Conservation (phyloP, 2,888 invertebrate species). For the Andrena flavipes region DNA sequence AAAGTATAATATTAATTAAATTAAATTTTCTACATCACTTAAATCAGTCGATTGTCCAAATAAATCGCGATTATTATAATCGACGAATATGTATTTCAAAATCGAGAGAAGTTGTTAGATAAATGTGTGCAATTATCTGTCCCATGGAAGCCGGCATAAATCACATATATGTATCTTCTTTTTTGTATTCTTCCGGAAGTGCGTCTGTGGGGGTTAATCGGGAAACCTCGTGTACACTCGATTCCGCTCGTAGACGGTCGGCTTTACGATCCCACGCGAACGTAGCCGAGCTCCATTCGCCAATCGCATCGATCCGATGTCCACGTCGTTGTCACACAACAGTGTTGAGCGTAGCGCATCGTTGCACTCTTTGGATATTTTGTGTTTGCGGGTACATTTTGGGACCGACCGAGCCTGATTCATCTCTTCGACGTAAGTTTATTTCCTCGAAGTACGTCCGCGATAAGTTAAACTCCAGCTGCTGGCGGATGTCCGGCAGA, state of each 20-base stretch:
- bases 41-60: background rate
- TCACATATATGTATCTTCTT: background rate
- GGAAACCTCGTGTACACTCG: conserved; percentile 50
- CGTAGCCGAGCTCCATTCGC: conserved; percentile 69
- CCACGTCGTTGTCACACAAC: conserved; percentile 81
- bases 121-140: background rate
- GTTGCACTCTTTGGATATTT: conserved; percentile 76
- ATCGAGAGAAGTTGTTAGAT: background rate
- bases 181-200: conserved; percentile 61
- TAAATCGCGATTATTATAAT: background rate
- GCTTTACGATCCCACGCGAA: conserved; percentile 64
- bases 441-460: conserved; percentile 9
- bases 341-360: conserved; percentile 78
- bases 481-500: conserved; percentile 44
- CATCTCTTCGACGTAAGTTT: conserved; percentile 78
- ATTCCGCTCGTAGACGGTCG: conserved; percentile 48
- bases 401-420: conserved; percentile 77
- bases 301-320: conserved; percentile 81
- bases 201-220: conserved; percentile 23
- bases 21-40: background rate
- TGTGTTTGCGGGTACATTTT: conserved; percentile 76
- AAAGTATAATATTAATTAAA: background rate
- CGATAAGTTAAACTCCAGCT: conserved; percentile 27
- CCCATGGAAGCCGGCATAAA: conserved; percentile 10
- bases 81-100: background rate